These are phyloP conservation scores for Neogobius melanostomus DNA, from an alignment of 2,113 vertebrate species.

Conservation along the genomic window DNA sequence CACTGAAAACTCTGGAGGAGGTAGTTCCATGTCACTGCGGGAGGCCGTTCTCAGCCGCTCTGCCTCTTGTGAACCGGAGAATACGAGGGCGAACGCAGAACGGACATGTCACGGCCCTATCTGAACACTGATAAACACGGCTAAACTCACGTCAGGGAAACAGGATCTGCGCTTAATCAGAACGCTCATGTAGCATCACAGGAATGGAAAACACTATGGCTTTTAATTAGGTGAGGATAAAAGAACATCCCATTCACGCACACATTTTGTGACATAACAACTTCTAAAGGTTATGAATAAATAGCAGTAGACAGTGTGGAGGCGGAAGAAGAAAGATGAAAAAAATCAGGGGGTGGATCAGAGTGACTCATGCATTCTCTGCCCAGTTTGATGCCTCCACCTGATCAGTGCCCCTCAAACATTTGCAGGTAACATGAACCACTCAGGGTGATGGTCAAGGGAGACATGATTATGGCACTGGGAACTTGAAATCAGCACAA, in stretches of 20 bases:
- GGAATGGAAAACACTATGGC: slow-evolving; percentile 16
- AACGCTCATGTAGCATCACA: slow-evolving; percentile 2
- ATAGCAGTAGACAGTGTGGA: slow-evolving; percentile 32
- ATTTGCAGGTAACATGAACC: slow-evolving; percentile 59
- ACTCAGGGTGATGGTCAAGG: slow-evolving; percentile 54
- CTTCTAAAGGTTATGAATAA: slow-evolving; percentile 17
- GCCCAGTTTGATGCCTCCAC: slow-evolving; percentile 36
- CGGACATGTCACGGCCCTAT: too few relatives aligned
- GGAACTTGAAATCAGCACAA: not conserved
- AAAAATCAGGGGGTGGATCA: slow-evolving; percentile 28
- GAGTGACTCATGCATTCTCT: slow-evolving; percentile 30
- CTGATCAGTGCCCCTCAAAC: slow-evolving; percentile 62
- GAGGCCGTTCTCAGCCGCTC: too few relatives aligned
- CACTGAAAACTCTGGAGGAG: too few relatives aligned
- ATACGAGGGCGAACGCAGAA: too few relatives aligned
- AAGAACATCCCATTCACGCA: not conserved
- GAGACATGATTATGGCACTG: slow-evolving; percentile 65
- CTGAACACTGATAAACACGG: too few relatives aligned
- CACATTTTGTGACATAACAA: not conserved
- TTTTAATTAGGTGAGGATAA: slow-evolving; percentile 1
- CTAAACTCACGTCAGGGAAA: slow-evolving; percentile 22
- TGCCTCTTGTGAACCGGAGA: too few relatives aligned
- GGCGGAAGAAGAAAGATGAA: slow-evolving; percentile 28
- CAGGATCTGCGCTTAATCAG: slow-evolving; percentile 12
- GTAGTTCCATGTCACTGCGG: too few relatives aligned